A percentile compares a stretch with the other conserved stretches of the same genome.
Evolutionary conservation across 2,888 invertebrate genomes (phyloP).

Genomic region (Cryptus armator): DNA sequence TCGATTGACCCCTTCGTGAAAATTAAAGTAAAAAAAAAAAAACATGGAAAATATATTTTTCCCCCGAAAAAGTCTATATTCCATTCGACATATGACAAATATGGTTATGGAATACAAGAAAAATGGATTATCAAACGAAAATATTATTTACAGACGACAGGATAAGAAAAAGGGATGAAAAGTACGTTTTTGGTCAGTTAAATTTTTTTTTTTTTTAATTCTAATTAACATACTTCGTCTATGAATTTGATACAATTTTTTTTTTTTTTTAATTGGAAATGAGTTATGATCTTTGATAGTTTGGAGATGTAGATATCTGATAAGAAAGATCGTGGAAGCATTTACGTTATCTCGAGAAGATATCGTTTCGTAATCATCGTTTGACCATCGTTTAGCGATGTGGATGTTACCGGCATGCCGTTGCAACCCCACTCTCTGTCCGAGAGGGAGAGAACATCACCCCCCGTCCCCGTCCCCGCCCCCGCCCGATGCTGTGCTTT

Average conservation of each 20-base stretch:
- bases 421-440: conserved; percentile 3
- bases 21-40: background rate
- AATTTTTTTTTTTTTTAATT: too few relatives aligned
- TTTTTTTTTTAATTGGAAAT: too few relatives aligned
- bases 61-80: background rate
- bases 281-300: too few relatives aligned
- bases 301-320: too few relatives aligned
- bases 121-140: too few relatives aligned
- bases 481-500: conserved; percentile 70
- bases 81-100: background rate
- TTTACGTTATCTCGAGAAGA: conserved; percentile 48
- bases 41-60: background rate
- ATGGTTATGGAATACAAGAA: background rate
- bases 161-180: too few relatives aligned
- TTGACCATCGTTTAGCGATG: conserved; percentile 52
- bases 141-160: too few relatives aligned
- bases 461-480: background rate
- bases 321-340: background rate
- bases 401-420: conserved; percentile 5
- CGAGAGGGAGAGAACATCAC: background rate
- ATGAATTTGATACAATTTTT: too few relatives aligned
- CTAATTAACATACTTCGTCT: too few relatives aligned
- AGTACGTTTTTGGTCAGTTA: too few relatives aligned
- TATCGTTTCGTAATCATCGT: conserved; percentile 62
- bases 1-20: background rate